Conservation (phyloP, 2,113 vertebrate species). For the Dipodomys merriami region DNA sequence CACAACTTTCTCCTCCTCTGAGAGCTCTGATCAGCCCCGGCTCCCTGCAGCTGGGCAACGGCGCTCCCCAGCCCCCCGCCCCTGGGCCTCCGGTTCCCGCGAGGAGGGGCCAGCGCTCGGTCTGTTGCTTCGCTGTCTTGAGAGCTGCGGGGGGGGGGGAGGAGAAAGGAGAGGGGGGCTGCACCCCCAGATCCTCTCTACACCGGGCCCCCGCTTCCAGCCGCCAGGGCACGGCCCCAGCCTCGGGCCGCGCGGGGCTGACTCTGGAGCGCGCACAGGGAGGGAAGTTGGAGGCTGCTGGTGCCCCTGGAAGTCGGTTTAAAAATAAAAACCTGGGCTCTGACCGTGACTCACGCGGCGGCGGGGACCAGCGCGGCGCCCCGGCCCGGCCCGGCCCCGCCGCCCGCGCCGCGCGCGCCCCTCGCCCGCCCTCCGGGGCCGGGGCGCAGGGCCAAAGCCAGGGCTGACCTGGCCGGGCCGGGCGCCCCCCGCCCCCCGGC, state of each 20-base stretch:
- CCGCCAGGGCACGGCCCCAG: constrained; percentile 16
- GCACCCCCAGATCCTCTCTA: background rate
- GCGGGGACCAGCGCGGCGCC: constrained; percentile 63
- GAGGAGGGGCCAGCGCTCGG: constrained; percentile 28
- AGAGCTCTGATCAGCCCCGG: constrained; percentile 49
- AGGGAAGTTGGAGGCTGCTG: constrained; percentile 76
- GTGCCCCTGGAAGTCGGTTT: constrained; percentile 77
- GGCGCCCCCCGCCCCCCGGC: too few species aligned
- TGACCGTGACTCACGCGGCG: constrained; percentile 80
- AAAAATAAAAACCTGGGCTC: constrained; percentile 81
- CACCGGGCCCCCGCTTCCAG: background rate
- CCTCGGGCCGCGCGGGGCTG: constrained; percentile 28
- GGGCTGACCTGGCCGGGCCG: background rate
- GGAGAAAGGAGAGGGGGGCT: background rate
- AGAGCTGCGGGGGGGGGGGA: background rate
- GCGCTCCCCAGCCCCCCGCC: constrained; percentile 47
- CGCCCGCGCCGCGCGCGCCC: constrained; percentile 32
- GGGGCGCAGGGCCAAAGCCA: too few species aligned
- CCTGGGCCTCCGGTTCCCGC: constrained; percentile 32
- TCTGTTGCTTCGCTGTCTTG: background rate
- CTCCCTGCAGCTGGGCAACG: constrained; percentile 66
- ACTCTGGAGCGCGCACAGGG: constrained; percentile 55
- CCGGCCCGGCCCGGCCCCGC: background rate
- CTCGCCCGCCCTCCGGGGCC: constrained; percentile 1
- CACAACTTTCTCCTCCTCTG: constrained; percentile 72